Base-by-base conservation (phyloP, 1,140 invertebrate genomes). In the Lordiphosa collinella region DNA sequence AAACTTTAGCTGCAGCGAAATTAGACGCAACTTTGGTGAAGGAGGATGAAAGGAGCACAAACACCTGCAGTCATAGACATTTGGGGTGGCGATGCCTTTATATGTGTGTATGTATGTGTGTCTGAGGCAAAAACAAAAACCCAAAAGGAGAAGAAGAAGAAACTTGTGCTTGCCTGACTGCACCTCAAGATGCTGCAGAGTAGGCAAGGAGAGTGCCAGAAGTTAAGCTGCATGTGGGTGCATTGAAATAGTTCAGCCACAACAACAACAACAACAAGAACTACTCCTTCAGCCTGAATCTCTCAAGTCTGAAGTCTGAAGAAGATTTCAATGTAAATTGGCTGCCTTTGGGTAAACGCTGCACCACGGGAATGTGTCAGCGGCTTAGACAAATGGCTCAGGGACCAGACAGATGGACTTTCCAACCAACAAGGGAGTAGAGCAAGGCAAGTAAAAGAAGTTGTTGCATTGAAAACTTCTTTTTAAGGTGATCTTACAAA, bases 1-100 rank as follows among this genome's bases (percentile, higher is more conserved):
- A 56, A 79, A 79, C 74, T 79, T 73, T 79, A 62, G 73, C 73
- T 78, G 73, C 73, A 78, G 62, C 68, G 53, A 72, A 78, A 78
- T 78, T 78, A 78, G 73, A 78, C 50, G 57, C 57, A 36, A 32
- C 56, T 37, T 37, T 29, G 47, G 11, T 29, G 44, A 48, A 35
- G 51, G 49, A 41, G 32, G 34, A 38, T 36, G 51, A 22, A 68
- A 50, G 44, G 65, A 69, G 56, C 37, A 54, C 63, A 73, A 73
- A 79, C 74, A 79, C 74, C 74, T 79, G 74, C 74, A 79, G 74
- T 73, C 41, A 73, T 63, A 78, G 54, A 78, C 63, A 59, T 59
- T 38, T 49, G 50, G 50, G 49, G 52, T 41, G 32, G 44, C 25
- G 32, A 41, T 47, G 16, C 38, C 36, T 51, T 51, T 38, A 36